Evolutionary conservation across 1,140 invertebrate genomes (phyloP), one percentile per base, ranked within the genome.

Genomic region (Glossosoma conforme): DNA sequence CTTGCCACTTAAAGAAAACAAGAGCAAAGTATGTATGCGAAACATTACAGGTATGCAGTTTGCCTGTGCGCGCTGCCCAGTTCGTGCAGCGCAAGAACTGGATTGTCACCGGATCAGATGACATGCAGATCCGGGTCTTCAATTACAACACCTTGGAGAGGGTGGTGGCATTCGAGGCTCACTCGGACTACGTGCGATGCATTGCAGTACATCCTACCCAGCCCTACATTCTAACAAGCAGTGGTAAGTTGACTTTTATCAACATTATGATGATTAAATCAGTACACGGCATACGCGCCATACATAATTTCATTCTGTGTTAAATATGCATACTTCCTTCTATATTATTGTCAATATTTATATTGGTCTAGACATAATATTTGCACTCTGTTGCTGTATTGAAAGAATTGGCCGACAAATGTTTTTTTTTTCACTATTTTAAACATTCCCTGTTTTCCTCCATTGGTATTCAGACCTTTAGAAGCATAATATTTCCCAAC

Each of bases 61-160:
- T 98, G 13, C 97, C 97, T 0, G 96, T 99, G 0, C 74, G 97
- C 62, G 85, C 92, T 3, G 93, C 92, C 0, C 93, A 92, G 62
- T 99, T 99, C 76, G 89, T 99, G 9, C 85, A 93, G 1, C 78
- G 97, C 18, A 99, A 99, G 65, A 98, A 98, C 70, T 99, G 97
- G 97, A 86, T 99, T 18, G 83, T 99, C 21, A 95, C 93, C 9
- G 97, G 97, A 22, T 98, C 96, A 0, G 95, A 94, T 83, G 93
- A 95, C 65, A 91, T 92, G 86, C 87, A 90, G 67, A 86, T 99
- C 15, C 79, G 96, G 48, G 86, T 98, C 5, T 99, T 95, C 69
- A 99, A 99, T 72, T 99, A 99, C 71, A 99, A 99, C 67, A 99
- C 97, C 0, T 67, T 98, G 52, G 97, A 99, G 66, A 75, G 93